These are phyloP conservation scores for Pollimyrus isidori DNA, from an alignment of 2,113 vertebrate genomes.

Conservation along the genomic window DNA sequence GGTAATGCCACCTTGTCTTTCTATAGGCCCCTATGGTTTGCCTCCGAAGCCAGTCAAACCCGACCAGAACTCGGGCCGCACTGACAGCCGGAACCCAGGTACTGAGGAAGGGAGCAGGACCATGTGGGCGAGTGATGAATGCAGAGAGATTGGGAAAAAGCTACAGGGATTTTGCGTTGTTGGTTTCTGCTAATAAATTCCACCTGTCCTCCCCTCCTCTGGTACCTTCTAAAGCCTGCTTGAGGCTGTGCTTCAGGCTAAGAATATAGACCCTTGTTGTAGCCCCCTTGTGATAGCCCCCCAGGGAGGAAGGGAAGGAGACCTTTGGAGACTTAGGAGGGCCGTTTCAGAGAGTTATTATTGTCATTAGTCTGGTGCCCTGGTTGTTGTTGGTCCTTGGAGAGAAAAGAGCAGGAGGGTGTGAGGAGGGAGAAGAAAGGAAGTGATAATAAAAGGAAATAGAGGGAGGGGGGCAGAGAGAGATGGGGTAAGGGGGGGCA, in stretches of 20 bases:
- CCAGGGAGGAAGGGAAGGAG: conserved; percentile 48
- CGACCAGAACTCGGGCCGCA: conserved; percentile 54
- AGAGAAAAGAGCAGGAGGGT: conserved; percentile 19
- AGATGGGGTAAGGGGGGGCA: not conserved
- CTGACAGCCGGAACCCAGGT: conserved; percentile 63
- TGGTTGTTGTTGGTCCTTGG: conserved; percentile 39
- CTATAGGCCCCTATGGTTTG: conserved; percentile 58
- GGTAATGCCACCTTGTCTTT: not conserved
- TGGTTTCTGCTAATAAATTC: conserved; percentile 40
- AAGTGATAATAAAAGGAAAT: not conserved
- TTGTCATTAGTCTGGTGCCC: conserved; percentile 59
- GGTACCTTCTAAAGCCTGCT: conserved; percentile 27
- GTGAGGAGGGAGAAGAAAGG: conserved; percentile 21
- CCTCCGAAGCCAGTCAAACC: conserved; percentile 56
- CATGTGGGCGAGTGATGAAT: conserved; percentile 21
- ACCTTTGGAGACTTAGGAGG: conserved; percentile 37
- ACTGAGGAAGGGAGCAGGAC: conserved; percentile 14
- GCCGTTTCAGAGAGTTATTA: conserved; percentile 62
- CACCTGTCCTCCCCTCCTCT: conserved; percentile 23
- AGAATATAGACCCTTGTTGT: conserved; percentile 56
- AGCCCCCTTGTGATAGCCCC: conserved; percentile 61
- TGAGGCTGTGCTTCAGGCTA: conserved; percentile 56
- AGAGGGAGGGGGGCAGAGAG: not conserved
- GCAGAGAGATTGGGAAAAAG: conserved; percentile 20
- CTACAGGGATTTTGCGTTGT: not conserved